Conservation (phyloP, 2,113 vertebrate genomes). For the Typhlomys cinereus region DNA sequence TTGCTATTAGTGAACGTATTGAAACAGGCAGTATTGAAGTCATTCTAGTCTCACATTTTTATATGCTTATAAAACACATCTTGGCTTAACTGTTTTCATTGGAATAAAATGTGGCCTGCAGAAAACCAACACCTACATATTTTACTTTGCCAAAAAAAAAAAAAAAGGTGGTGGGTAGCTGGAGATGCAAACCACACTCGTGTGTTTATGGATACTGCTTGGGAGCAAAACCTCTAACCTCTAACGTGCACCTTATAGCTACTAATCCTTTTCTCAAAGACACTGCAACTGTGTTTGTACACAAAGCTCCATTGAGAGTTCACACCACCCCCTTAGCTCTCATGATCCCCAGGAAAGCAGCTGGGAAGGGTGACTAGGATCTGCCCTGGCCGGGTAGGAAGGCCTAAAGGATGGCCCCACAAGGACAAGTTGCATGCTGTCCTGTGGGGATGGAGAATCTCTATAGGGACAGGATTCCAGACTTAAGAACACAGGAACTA, state of each 20-base stretch:
- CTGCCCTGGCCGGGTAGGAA: background rate
- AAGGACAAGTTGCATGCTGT: too few relatives aligned
- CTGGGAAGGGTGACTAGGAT: too few relatives aligned
- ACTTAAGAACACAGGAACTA: slow-evolving; percentile 36
- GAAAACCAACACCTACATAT: slow-evolving; percentile 73
- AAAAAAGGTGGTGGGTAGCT: background rate
- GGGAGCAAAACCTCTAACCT: slow-evolving; percentile 59
- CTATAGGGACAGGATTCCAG: background rate
- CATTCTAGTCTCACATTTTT: slow-evolving; percentile 71
- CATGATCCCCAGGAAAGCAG: background rate
- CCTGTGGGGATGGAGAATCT: background rate
- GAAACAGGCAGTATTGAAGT: slow-evolving; percentile 64
- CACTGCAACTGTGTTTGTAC: slow-evolving; percentile 7
- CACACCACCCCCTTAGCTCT: background rate
- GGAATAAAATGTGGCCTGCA: slow-evolving; percentile 66
- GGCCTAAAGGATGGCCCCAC: too few relatives aligned
- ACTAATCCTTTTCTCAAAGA: slow-evolving; percentile 26
- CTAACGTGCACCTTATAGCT: slow-evolving; percentile 52
- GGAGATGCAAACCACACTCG: slow-evolving; percentile 66
- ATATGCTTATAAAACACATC: slow-evolving; percentile 76
- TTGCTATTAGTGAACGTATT: slow-evolving; percentile 62
- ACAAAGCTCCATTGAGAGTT: slow-evolving; percentile 28
- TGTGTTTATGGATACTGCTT: slow-evolving; percentile 61
- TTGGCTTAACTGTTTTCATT: slow-evolving; percentile 73
- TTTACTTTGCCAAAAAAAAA: slow-evolving; percentile 21